Percentiles rank a stretch among this genome's conserved stretches.
phyloP scores from a whole-genome alignment of 2,888 invertebrate species.

The Plemyria rubiginata region DNA sequence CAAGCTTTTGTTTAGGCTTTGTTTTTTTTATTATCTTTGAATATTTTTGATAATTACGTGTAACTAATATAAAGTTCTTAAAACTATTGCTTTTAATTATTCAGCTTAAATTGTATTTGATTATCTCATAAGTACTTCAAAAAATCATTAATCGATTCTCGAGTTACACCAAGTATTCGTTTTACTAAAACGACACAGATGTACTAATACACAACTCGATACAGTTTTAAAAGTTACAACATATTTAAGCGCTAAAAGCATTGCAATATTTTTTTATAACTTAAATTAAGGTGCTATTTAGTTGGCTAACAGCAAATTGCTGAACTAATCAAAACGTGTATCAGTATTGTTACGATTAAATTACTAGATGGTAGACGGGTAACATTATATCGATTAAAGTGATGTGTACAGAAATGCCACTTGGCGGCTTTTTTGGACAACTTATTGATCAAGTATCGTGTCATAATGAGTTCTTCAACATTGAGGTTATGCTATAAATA shows the following conservation, averaged over 20 bases:
- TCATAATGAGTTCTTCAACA: neutral
- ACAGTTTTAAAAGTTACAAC: conserved; percentile 16
- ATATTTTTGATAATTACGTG: too few relatives aligned
- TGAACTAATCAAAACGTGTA: conserved; percentile 22
- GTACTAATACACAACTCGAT: neutral
- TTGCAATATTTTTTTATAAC: conserved; percentile 7
- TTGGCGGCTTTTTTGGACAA: neutral
- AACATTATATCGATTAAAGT: neutral
- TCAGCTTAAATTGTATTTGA: too few relatives aligned
- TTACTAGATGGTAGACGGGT: conserved; percentile 2
- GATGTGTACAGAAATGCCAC: conserved; percentile 2
- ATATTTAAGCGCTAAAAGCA: conserved; percentile 8
- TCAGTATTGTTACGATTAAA: conserved; percentile 13
- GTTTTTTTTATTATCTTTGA: too few relatives aligned
- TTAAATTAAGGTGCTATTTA: conserved; percentile 15
- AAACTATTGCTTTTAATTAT: too few relatives aligned
- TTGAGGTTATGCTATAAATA: neutral
- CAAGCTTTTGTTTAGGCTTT: neutral
- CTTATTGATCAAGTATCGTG: neutral
- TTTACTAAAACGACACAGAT: too few relatives aligned
- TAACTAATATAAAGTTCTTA: too few relatives aligned
- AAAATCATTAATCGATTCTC: too few relatives aligned
- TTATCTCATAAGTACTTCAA: too few relatives aligned
- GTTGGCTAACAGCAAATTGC: conserved; percentile 31
- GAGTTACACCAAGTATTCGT: too few relatives aligned